These are phyloP conservation scores for Noctua fimbriata DNA, from an alignment of 2,888 invertebrate species.

Conservation along the genomic window DNA sequence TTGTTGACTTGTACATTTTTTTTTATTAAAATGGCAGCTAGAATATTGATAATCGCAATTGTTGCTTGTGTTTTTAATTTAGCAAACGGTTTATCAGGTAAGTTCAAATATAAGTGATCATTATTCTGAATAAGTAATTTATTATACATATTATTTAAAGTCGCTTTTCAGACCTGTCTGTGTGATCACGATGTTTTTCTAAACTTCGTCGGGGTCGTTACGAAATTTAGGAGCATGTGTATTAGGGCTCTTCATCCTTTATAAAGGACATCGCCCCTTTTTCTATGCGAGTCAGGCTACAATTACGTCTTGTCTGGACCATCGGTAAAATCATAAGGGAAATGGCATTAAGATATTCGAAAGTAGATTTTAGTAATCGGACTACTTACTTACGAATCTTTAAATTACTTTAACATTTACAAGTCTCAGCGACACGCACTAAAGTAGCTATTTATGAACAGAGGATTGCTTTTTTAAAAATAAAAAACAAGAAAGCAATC, in stretches of 20 bases:
- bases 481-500: background rate
- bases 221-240: background rate
- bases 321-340: background rate
- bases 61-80: conserved; percentile 19
- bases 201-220: background rate
- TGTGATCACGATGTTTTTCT: background rate
- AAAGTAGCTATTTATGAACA: background rate
- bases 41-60: conserved; percentile 33
- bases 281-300: background rate
- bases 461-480: background rate
- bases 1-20: background rate
- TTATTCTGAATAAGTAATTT: background rate
- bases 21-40: conserved; percentile 31
- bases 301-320: background rate
- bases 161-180: background rate
- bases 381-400: background rate
- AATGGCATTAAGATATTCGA: background rate
- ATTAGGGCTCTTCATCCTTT: background rate
- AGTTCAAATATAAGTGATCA: conserved; percentile 12
- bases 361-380: background rate
- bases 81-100: conserved; percentile 23
- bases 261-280: background rate
- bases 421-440: background rate
- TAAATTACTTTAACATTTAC: background rate
- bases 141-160: background rate